These are phyloP conservation scores for Corydoras sp. DNA, from an alignment of 2,113 vertebrate species.

Conservation along the genomic window DNA sequence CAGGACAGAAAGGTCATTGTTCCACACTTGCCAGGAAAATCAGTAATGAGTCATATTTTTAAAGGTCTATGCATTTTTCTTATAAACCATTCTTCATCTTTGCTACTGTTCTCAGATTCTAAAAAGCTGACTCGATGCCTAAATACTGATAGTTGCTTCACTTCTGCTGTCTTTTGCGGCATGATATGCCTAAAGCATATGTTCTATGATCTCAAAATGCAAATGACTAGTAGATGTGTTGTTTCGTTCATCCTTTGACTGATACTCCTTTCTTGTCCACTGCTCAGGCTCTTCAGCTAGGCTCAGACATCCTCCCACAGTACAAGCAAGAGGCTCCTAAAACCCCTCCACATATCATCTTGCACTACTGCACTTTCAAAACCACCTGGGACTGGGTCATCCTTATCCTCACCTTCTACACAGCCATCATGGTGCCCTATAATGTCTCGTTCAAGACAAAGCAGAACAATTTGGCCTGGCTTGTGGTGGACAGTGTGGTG, in stretches of 20 bases:
- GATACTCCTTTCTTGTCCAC: neutral
- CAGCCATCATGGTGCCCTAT: slow-evolving; percentile 98
- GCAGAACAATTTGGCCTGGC: slow-evolving; percentile 92
- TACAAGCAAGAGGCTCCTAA: slow-evolving; percentile 98
- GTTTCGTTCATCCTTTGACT: neutral
- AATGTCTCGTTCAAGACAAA: slow-evolving; percentile 96
- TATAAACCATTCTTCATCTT: neutral
- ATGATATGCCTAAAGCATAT: neutral
- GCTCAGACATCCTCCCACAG: slow-evolving; percentile 96
- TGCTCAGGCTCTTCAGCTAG: slow-evolving; percentile 87
- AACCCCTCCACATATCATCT: slow-evolving; percentile 96
- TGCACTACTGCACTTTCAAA: slow-evolving; percentile 98
- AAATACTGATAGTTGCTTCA: slow-evolving; percentile 6
- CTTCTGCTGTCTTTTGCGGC: neutral
- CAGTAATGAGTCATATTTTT: slow-evolving; percentile 27
- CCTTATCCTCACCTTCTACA: slow-evolving; percentile 98
- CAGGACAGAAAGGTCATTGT: slow-evolving; percentile 31
- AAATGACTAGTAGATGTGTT: neutral
- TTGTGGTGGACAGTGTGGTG: slow-evolving; percentile 96
- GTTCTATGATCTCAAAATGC: slow-evolving; percentile 5
- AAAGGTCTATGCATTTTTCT: slow-evolving; percentile 24
- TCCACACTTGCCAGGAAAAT: slow-evolving; percentile 18
- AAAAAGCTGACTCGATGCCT: slow-evolving; percentile 10
- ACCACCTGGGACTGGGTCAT: slow-evolving; percentile 99
- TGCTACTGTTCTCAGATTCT: slow-evolving; percentile 6